phyloP scores from a whole-genome alignment of 2,888 invertebrate species.

The Eustalomyia histrio region DNA sequence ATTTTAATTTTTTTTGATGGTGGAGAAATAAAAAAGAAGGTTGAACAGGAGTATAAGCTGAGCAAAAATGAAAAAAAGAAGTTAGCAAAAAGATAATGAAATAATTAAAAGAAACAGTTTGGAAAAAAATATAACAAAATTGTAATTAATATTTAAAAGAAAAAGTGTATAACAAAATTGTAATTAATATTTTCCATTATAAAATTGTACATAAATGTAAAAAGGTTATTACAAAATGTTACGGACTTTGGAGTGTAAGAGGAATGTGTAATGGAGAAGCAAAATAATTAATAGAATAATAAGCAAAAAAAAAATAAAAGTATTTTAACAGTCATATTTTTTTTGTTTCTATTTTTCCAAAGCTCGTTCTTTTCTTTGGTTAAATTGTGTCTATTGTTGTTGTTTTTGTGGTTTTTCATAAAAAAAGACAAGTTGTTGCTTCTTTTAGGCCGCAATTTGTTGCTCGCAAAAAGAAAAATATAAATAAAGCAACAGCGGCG shows the following conservation, averaged over 20 bases:
- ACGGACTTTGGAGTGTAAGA: constrained; percentile 60
- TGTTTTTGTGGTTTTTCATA: constrained; percentile 48
- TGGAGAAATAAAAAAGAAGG: constrained; percentile 51
- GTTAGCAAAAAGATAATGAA: constrained; percentile 21
- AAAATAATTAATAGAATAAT: constrained; percentile 44
- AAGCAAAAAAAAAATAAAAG: constrained; percentile 25
- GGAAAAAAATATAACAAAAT: not conserved
- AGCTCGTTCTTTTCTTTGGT: constrained; percentile 33
- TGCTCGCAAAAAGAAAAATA: constrained; percentile 42
- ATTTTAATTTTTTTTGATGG: constrained; percentile 39
- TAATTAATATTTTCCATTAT: no score
- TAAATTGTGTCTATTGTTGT: constrained; percentile 44
- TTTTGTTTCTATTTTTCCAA: constrained; percentile 14
- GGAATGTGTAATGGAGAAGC: constrained; percentile 54
- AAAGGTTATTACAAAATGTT: constrained; percentile 45
- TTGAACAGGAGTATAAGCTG: constrained; percentile 45
- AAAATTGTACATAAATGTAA: not conserved
- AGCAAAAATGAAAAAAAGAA: constrained; percentile 9
- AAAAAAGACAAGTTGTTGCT: constrained; percentile 62
- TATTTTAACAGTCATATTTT: constrained; percentile 28
- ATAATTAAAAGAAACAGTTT: not conserved
- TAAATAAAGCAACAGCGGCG: constrained; percentile 52
- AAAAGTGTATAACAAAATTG: not conserved
- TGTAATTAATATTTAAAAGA: not conserved
- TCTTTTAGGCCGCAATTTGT: constrained; percentile 59